phyloP scores from a whole-genome alignment of 2,888 invertebrate species.

The Petrolisthes manimaculis region DNA sequence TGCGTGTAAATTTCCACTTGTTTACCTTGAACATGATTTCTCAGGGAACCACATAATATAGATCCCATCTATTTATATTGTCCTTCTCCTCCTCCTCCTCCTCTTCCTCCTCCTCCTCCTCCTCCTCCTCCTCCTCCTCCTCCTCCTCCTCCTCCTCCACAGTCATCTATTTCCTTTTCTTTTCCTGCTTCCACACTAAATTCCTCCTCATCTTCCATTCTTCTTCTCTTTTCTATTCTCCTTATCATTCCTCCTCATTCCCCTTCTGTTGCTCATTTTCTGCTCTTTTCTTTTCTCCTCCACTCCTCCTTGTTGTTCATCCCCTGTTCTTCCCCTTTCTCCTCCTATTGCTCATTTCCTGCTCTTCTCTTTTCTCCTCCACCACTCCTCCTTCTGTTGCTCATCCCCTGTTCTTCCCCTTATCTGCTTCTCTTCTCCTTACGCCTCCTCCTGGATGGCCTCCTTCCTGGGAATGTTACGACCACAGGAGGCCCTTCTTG shows the following conservation, averaged over 20 bases:
- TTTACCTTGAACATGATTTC: too few relatives aligned
- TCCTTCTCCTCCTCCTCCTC: not conserved
- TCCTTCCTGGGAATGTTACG: too few relatives aligned
- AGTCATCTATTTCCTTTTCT: not conserved
- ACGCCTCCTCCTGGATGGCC: too few relatives aligned
- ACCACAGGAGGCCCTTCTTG: too few relatives aligned
- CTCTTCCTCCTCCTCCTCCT: conserved; percentile 5
- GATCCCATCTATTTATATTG: too few relatives aligned
- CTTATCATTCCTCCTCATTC: not conserved
- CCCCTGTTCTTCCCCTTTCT: not conserved
- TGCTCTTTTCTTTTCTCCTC: not conserved
- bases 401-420: not conserved
- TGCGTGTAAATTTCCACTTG: too few relatives aligned
- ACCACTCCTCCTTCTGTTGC: not conserved
- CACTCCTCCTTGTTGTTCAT: not conserved
- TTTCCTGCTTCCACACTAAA: not conserved
- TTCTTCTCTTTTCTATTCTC: not conserved
- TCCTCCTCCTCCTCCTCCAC: not conserved
- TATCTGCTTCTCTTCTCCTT: too few relatives aligned
- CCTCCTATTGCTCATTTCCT: not conserved
- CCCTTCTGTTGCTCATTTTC: not conserved
- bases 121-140: not conserved
- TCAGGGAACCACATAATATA: too few relatives aligned
- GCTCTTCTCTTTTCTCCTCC: not conserved
- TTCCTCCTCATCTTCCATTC: not conserved